Evolutionary conservation across 2,888 invertebrate species (phyloP).

Genomic region (Fragum fragum): DNA sequence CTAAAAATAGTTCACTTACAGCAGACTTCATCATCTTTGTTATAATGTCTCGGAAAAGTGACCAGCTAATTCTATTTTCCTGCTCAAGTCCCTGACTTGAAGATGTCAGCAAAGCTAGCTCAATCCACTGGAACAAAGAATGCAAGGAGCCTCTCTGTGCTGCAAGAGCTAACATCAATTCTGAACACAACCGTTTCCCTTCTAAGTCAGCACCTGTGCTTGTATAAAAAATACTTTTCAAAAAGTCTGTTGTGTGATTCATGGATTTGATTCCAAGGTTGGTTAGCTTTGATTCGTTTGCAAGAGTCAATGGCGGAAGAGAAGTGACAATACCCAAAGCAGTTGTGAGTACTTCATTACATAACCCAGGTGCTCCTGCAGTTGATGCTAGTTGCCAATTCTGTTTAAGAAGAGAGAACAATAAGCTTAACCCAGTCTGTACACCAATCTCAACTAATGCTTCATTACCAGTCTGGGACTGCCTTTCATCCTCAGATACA

Average conservation of each 20-base stretch:
- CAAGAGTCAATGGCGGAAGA: slow-evolving; percentile 89
- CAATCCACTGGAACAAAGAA: slow-evolving; percentile 90
- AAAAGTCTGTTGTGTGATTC: slow-evolving; percentile 87
- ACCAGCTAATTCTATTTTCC: slow-evolving; percentile 76
- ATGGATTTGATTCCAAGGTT: slow-evolving; percentile 87
- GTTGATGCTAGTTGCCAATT: slow-evolving; percentile 88
- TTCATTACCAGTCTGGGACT: slow-evolving; percentile 83
- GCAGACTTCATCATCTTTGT: slow-evolving; percentile 84
- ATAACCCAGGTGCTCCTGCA: slow-evolving; percentile 87
- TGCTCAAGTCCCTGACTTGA: slow-evolving; percentile 61
- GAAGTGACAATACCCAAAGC: slow-evolving; percentile 89
- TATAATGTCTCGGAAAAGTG: slow-evolving; percentile 80
- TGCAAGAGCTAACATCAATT: slow-evolving; percentile 89
- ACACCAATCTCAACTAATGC: slow-evolving; percentile 90
- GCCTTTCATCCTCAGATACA: background rate
- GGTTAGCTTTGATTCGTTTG: slow-evolving; percentile 89
- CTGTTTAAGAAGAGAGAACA: slow-evolving; percentile 89
- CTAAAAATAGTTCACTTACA: too few relatives aligned
- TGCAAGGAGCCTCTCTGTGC: slow-evolving; percentile 89
- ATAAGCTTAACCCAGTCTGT: slow-evolving; percentile 89
- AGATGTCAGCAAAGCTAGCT: slow-evolving; percentile 88
- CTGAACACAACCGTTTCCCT: slow-evolving; percentile 86
- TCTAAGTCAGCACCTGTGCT: slow-evolving; percentile 88
- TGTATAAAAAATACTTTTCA: slow-evolving; percentile 88
- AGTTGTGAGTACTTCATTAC: slow-evolving; percentile 89